Evolutionary conservation across 2,888 invertebrate genomes (phyloP).

Genomic region (Drosophila longiperda): DNA sequence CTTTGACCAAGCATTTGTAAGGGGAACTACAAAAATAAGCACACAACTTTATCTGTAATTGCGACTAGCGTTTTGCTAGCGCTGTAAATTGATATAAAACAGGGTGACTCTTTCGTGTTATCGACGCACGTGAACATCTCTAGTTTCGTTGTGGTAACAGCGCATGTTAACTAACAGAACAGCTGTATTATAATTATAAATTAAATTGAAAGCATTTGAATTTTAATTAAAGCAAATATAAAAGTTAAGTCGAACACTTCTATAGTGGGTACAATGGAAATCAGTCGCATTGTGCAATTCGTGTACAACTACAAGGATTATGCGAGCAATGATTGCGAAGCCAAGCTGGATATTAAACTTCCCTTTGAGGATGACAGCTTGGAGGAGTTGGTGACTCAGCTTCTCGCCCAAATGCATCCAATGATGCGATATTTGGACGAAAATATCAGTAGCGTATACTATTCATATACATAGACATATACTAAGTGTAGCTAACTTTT

Average conservation of each 20-base stretch:
- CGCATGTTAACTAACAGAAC: conserved; percentile 10
- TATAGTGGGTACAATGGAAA: conserved; percentile 40
- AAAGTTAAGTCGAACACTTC: background rate
- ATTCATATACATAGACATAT: background rate
- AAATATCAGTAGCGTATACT: conserved; percentile 54
- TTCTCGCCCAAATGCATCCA: conserved; percentile 83
- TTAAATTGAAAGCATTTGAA: background rate
- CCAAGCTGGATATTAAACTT: conserved; percentile 68
- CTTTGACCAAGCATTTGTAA: background rate
- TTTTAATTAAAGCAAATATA: background rate
- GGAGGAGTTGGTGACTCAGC: conserved; percentile 81
- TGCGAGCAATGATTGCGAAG: conserved; percentile 66
- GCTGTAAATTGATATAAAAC: background rate
- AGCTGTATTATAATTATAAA: conserved; percentile 7
- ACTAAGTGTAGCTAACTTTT: background rate
- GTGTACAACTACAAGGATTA: conserved; percentile 81
- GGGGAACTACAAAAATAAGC: background rate
- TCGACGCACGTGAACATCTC: conserved; percentile 5
- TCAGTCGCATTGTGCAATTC: conserved; percentile 67
- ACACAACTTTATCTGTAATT: background rate
- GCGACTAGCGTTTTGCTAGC: background rate
- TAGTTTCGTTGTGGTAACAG: conserved; percentile 19
- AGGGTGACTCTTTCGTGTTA: background rate
- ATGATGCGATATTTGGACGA: conserved; percentile 84
- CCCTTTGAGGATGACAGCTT: conserved; percentile 76